A percentile compares a stretch with the other conserved stretches of the same genome.
These are phyloP conservation scores for Mesembrinibis cayennensis DNA, from an alignment of 2,113 vertebrate species.

Conservation along the genomic window DNA sequence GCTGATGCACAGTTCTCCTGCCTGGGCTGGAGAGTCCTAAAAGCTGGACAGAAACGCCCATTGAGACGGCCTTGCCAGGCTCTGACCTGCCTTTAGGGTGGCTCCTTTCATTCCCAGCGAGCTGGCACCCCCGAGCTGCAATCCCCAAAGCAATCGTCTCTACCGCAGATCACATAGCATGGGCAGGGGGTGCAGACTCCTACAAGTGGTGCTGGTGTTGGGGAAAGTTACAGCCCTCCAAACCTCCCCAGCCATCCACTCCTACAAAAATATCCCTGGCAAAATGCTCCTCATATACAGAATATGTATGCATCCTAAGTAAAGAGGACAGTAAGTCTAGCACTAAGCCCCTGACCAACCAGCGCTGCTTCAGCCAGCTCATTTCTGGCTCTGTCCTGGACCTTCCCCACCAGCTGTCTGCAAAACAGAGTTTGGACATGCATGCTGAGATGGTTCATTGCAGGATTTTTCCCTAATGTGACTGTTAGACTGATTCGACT, in stretches of 20 bases:
- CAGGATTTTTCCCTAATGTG: background rate
- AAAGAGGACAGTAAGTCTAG: background rate
- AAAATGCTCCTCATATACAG: background rate
- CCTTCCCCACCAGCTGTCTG: background rate
- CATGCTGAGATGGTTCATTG: background rate
- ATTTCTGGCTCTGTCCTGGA: background rate
- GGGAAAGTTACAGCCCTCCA: background rate
- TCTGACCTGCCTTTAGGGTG: background rate
- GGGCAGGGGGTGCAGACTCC: background rate
- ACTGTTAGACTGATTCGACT: background rate
- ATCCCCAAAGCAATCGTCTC: background rate
- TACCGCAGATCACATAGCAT: background rate
- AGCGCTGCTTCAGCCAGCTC: background rate
- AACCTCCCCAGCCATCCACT: background rate
- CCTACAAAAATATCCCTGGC: background rate
- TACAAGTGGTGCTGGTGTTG: background rate
- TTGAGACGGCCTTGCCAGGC: background rate
- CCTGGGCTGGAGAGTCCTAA: background rate
- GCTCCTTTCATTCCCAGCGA: background rate
- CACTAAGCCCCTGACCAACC: background rate
- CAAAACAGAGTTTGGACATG: background rate
- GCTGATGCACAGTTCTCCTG: background rate
- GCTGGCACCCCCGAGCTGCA: background rate
- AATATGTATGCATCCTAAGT: background rate
- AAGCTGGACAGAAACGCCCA: background rate